phyloP scores from a whole-genome alignment of 92 coral and sea anemone species.

The Micromussa lordhowensis region DNA sequence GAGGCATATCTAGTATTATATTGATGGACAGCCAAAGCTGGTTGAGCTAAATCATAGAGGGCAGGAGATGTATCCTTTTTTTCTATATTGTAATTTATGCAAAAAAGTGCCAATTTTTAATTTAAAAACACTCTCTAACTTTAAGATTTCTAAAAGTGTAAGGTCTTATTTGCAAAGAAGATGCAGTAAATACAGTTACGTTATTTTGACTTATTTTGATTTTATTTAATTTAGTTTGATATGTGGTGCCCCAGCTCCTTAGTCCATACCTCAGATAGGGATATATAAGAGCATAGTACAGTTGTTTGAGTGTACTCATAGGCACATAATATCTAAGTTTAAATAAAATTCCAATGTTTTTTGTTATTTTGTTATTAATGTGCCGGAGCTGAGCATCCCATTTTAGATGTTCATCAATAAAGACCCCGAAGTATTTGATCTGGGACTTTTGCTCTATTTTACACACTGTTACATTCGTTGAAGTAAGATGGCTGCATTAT shows the following conservation, averaged over 20 bases:
- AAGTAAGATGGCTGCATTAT: too few relatives aligned
- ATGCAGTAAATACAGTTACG: too few relatives aligned
- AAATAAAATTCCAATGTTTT: neutral
- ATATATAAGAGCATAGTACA: neutral
- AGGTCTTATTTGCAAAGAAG: neutral
- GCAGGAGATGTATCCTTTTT: conserved; percentile 17
- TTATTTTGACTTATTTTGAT: too few relatives aligned
- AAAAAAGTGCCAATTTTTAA: conserved; percentile 35
- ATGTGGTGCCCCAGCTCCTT: conserved; percentile 6
- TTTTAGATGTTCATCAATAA: neutral
- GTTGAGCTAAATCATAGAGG: neutral
- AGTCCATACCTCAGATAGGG: conserved; percentile 5
- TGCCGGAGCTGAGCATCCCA: neutral
- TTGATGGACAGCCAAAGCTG: too few relatives aligned
- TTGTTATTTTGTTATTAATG: neutral
- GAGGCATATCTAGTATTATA: too few relatives aligned
- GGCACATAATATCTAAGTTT: conserved; percentile 3
- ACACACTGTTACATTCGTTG: neutral
- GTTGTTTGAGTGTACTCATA: neutral
- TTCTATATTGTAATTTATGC: conserved; percentile 38
- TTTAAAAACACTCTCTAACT: conserved; percentile 47
- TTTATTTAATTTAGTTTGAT: neutral
- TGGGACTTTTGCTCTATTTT: neutral
- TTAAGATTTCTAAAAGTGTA: conserved; percentile 35
- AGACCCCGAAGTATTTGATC: too few relatives aligned